Base-by-base conservation (phyloP, 2,797 vertebrate species). In the Phrynocephalus guinanensis region DNA sequence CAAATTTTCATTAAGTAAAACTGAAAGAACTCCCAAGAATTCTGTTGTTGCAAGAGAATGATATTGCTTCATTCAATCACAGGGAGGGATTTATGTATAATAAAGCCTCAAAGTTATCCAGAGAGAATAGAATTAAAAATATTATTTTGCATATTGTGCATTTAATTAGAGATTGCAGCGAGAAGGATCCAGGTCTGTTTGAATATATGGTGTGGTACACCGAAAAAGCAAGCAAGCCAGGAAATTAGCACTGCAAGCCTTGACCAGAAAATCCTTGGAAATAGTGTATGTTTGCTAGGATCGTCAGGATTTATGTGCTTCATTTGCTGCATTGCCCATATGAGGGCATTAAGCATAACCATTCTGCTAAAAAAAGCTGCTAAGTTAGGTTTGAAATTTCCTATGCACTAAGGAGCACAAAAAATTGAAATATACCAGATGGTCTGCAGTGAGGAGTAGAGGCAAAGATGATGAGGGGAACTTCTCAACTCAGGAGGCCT, bases 91-190 rank as follows among this genome's bases (percentile, higher is more conserved):
- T 4, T 93, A 83, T 48, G 6, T 71, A 87, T 90, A 90, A 80
- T 86, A 76, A 88, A 86, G 2, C 33, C 33, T 85, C 48, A 91
- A 93, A 92, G 88, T 28, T 75, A 82, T 60, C 24, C 86, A 38
- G 38, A 3, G 13, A 90, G 85, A 66, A 93, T 91, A 92, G 71
- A 88, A 89, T 91, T 89, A 60, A 87, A 89, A 91, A 77, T 91
- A 88, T 79, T 83, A 60, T 85, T 93, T 52, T 52, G 60, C 91
- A 79, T 79, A 87, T 84, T 3, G 86, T 91, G 16, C 7, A 26
- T 71, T 86, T 83, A 90, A 33, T 75, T 70, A 71, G 68, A 75
- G n/a, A 73, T 13, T 70, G 84, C 80, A 10, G 1, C 3, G 28
- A 0, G 28, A 48, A 0, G 24, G 38, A 44, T 81, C 86, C 72